These are phyloP conservation scores for Hyla sarda DNA, from an alignment of 2,113 vertebrate genomes.

Conservation along the genomic window DNA sequence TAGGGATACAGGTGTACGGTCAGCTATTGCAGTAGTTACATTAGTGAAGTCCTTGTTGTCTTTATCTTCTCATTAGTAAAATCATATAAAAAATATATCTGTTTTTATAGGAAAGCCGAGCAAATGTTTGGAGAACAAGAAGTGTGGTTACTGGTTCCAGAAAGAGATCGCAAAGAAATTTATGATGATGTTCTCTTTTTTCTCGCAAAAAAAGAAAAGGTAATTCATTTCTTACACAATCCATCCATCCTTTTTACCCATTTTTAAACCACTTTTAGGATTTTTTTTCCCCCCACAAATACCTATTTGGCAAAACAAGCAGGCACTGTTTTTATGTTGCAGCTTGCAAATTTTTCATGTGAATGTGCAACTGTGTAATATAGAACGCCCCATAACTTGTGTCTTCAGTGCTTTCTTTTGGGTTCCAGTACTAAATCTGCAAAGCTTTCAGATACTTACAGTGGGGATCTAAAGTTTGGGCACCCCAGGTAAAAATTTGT, in stretches of 20 bases:
- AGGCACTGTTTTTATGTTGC: not conserved
- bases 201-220: conserved; percentile 77
- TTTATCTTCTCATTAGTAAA: not conserved
- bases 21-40: not conserved
- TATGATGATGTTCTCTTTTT: conserved; percentile 77
- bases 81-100: not conserved
- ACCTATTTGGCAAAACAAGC: no score
- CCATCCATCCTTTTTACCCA: no score
- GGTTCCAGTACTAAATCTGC: no score
- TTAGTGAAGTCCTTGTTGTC: not conserved
- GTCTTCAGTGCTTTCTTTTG: no score
- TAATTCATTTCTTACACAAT: conserved; percentile 40
- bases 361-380: not conserved
- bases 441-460: no score
- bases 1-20: not conserved
- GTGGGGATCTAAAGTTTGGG: no score
- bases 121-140: conserved; percentile 76
- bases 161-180: conserved; percentile 76
- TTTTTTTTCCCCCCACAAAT: no score
- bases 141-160: conserved; percentile 74
- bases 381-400: no score
- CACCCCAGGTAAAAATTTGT: no score
- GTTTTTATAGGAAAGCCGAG: conserved; percentile 70
- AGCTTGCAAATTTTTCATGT: not conserved
- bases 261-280: no score